These are phyloP conservation scores for Heptranchias perlo DNA, from an alignment of 2,113 vertebrate species.

Conservation along the genomic window DNA sequence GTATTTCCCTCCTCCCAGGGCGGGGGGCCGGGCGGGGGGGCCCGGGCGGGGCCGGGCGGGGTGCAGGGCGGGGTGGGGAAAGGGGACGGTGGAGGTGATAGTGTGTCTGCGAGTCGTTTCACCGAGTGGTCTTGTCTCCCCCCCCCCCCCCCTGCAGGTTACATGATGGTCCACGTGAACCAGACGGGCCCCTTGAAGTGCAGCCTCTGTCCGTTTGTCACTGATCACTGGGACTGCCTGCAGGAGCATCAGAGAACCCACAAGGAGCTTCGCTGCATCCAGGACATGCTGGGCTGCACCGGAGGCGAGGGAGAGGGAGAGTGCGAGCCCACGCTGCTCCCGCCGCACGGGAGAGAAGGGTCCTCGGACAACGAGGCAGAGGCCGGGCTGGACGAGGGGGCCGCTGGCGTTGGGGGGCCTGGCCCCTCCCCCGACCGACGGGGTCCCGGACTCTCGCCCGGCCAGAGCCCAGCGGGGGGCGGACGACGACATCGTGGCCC, in stretches of 20 bases:
- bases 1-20: no score
- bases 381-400: no score
- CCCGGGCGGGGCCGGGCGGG: no score
- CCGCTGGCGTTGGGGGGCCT: no score
- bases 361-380: background rate
- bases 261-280: background rate
- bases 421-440: no score
- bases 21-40: no score
- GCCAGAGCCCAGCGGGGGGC: background rate
- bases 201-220: background rate
- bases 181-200: background rate
- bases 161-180: background rate
- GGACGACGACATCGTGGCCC: background rate
- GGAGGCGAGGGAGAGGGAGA: background rate
- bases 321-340: background rate
- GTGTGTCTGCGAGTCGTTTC: no score
- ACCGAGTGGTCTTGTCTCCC: no score
- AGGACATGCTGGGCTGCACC: background rate
- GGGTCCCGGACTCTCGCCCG: background rate
- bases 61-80: no score
- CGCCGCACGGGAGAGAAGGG: no score
- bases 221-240: background rate
- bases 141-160: background rate
- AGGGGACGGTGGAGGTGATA: no score
- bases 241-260: conserved; percentile 7